Evolutionary conservation across 2,888 invertebrate genomes (phyloP).

Genomic region (Hyposoter didymator): DNA sequence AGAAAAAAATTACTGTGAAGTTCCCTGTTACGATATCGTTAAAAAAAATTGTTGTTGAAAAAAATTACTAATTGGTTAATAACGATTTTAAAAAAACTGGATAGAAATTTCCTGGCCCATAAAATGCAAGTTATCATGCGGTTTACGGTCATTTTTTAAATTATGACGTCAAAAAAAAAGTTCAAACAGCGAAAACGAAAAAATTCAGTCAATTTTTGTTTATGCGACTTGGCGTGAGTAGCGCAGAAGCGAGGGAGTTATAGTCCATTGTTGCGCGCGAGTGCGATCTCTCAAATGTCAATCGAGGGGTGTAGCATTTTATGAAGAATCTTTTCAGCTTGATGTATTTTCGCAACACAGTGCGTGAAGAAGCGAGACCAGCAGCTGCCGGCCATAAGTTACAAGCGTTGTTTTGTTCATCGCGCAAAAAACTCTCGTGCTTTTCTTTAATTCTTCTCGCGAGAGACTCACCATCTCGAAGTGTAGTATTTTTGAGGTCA

Average conservation of each 20-base stretch:
- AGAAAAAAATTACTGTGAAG: no score
- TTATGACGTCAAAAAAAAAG: background rate
- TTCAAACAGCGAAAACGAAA: background rate
- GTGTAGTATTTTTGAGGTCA: conserved; percentile 93
- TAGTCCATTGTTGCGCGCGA: background rate
- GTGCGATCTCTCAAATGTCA: background rate
- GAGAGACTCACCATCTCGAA: conserved; percentile 90
- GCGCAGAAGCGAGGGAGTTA: conserved; percentile 17
- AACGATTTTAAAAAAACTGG: background rate
- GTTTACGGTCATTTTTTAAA: background rate
- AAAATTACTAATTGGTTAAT: background rate
- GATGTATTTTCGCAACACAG: conserved; percentile 39
- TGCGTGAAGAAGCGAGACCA: conserved; percentile 5
- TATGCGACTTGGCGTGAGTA: background rate
- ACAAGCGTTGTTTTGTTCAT: conserved; percentile 23
- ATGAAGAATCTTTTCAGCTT: conserved; percentile 5
- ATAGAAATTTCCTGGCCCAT: background rate
- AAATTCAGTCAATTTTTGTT: background rate
- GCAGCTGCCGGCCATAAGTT: conserved; percentile 38
- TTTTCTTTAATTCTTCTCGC: background rate
- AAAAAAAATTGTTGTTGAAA: no score
- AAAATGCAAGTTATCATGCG: background rate
- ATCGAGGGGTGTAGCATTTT: background rate
- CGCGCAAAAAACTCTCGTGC: background rate
- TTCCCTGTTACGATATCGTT: no score